These are phyloP conservation scores for Agonopterix alstromeriana DNA, from an alignment of 2,888 invertebrate species.

Conservation along the genomic window DNA sequence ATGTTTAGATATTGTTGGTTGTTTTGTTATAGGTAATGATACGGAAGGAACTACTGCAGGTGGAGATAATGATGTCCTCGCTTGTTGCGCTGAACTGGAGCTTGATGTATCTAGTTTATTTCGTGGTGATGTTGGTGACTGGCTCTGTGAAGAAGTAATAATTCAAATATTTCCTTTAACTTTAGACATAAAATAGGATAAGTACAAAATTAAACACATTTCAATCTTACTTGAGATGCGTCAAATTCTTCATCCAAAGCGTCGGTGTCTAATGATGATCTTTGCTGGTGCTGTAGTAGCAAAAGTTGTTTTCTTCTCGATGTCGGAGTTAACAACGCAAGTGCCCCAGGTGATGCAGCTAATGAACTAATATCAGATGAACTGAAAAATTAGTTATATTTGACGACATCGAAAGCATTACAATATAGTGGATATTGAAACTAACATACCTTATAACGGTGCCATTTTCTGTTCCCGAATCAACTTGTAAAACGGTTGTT, in stretches of 20 bases:
- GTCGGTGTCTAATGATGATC: conserved; percentile 91
- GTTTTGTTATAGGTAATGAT: conserved; percentile 63
- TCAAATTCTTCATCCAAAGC: conserved; percentile 85
- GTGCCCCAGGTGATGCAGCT: conserved; percentile 72
- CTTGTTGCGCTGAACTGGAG: conserved; percentile 45
- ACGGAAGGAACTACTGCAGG: conserved; percentile 66
- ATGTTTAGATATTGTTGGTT: conserved; percentile 46
- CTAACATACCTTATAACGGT: conserved; percentile 67
- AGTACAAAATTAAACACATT: background rate
- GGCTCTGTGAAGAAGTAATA: conserved; percentile 45
- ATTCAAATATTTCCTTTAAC: background rate
- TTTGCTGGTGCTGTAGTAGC: conserved; percentile 88
- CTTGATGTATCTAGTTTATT: conserved; percentile 66
- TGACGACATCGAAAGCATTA: background rate
- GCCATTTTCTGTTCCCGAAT: conserved; percentile 81
- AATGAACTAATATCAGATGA: conserved; percentile 70
- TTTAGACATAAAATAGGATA: background rate
- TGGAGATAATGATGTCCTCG: conserved; percentile 59
- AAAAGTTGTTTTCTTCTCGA: conserved; percentile 86
- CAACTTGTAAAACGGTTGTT: conserved; percentile 87
- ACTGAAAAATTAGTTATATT: conserved; percentile 27
- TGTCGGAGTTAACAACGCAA: conserved; percentile 84
- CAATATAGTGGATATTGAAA: background rate
- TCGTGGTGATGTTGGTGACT: conserved; percentile 71
- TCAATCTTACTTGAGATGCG: conserved; percentile 70